These are phyloP conservation scores for Gavialis gangeticus DNA, from an alignment of 2,113 vertebrate genomes.

Conservation along the genomic window DNA sequence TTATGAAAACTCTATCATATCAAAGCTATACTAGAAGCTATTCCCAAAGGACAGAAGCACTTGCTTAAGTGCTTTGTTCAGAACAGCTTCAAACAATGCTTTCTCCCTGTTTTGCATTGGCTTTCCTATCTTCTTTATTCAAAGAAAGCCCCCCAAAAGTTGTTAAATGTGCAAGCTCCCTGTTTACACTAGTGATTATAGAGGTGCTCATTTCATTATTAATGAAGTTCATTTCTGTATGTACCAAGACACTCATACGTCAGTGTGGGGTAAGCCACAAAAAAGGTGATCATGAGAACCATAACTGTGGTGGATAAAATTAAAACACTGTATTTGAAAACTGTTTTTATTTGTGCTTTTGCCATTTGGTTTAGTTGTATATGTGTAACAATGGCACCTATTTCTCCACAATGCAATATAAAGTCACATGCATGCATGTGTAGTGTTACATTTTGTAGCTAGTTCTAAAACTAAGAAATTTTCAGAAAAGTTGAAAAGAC, in stretches of 20 bases:
- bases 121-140: background rate
- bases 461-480: background rate
- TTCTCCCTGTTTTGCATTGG: background rate
- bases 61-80: background rate
- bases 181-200: background rate
- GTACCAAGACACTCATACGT: background rate
- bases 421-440: background rate
- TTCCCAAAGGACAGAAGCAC: background rate
- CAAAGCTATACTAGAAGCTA: slow-evolving; percentile 55
- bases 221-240: background rate
- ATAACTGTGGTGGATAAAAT: background rate
- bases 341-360: background rate
- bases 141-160: background rate
- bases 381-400: background rate
- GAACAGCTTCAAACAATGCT: background rate
- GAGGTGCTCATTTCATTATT: background rate
- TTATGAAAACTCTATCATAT: slow-evolving; percentile 66
- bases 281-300: background rate
- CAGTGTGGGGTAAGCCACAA: background rate
- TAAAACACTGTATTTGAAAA: background rate
- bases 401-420: background rate
- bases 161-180: background rate
- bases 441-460: background rate
- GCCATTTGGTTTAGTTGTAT: background rate
- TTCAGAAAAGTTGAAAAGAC: background rate